Base-by-base conservation (phyloP, 1,140 invertebrate species). In the Eufriesea mexicana region DNA sequence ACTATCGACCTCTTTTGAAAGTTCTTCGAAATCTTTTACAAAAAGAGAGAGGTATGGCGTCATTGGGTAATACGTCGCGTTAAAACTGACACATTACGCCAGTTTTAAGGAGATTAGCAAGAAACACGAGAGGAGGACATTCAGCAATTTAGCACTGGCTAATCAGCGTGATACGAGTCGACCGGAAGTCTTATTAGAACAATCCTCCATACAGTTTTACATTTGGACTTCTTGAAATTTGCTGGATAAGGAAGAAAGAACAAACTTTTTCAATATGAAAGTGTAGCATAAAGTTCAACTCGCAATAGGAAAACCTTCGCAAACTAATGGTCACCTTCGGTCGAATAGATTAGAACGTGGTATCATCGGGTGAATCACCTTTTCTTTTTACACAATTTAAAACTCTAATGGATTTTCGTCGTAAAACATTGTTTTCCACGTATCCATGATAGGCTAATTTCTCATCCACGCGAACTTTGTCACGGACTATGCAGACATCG, bases 101-200 rank as follows among this genome's bases (percentile, higher is more conserved):
- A 74, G 54, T 47, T 49, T 78, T 78, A 70, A 78, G 55, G 35
- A 78, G 28, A 83, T 70, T 70, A 78, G 74, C 45, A 23, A 42
- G 74, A 70, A 70, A 83, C 55, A 18, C 66, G 80, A 61, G 80
- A 83, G 64, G 74, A 83, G 42, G 54, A 61, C 66, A 67, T 68
- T 64, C 47, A 68, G 64, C n/a, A 83, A 78, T 83, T 83, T 54
- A 83, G n/a, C 23, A 18, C 28, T 47, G 28, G 9, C 55, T 70
- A 78, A 83, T 78, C 55, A 64, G 28, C 42, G 28, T 67, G 47
- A 73, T 28, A 80, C 54, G 51, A 76, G 54, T 54, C 18, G n/a
- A 12, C 64, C 64, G 80, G 80, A 83, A 78, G 18, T 78, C 47
- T 68, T 45, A 16, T 54, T 51, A 28, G 25, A 35, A 35, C n/a